Base-by-base conservation (phyloP, 2,888 invertebrate species). In the Noctua comes region DNA sequence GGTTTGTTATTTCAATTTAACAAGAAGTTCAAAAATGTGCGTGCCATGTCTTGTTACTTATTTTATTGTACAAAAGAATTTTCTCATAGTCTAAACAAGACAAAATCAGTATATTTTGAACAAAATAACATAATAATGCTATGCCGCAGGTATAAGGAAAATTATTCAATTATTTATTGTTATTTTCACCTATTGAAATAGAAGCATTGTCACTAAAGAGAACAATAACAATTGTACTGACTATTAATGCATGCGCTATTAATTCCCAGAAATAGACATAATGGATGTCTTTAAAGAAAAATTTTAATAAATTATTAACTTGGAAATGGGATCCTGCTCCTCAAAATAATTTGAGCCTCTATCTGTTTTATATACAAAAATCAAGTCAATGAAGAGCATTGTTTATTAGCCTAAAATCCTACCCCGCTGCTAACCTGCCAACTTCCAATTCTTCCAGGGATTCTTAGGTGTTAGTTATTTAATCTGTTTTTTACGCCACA, bases 171-270 rank as follows among this genome's bases (percentile, higher is more conserved):
- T 31, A 64, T 24, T 64, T 64, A 46, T 46, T 59, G 27, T 59
- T 27, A 62, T 62, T 46, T 27, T 59, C 2, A 72, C 2, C 43
- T 3, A 6, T 40, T 76, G 6, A 27, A 72, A 46, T 46, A 21
- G 3, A n/a, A 10, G 16, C n/a, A 48, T n/a, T 64, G 36, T 64
- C 36, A 36, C 31, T n/a, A 59, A 59, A 73, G 46, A 76, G 36
- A 27, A 40, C 27, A 76, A 46, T 76, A 62, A 74, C 36, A 70
- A 70, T 36, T 36, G 8, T 13, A 31, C 21, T 36, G 64, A 64
- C 11, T 40, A 40, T 65, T 65, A 40, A 40, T 40, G 24, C 65
- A 24, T 2, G 5, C 40, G 31, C 18, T 69, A 36, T 36, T 69
- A 51, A 69, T 36, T 31, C 18, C 24, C 24, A 31, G 16, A 31